phyloP scores from a whole-genome alignment of 2,888 invertebrate genomes.

The Metacarcinus magister region DNA sequence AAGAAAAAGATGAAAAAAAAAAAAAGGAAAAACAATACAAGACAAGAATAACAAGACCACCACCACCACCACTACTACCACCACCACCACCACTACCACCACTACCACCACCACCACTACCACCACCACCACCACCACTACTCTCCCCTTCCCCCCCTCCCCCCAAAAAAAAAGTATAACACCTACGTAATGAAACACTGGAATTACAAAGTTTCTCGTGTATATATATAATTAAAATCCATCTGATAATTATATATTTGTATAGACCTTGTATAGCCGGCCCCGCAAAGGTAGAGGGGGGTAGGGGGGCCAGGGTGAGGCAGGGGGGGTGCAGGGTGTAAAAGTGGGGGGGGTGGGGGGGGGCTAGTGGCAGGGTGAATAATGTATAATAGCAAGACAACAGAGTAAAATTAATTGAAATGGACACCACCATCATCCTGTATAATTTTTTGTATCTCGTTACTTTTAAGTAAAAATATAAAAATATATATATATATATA shows the following conservation, averaged over 20 bases:
- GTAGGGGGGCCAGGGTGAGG: neutral
- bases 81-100: neutral
- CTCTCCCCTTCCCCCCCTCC: neutral
- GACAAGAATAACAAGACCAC: neutral
- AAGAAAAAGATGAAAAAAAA: neutral
- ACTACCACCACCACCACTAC: neutral
- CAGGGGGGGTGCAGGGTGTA: neutral
- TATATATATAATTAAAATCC: conserved; percentile 71
- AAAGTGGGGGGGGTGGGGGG: neutral
- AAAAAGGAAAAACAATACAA: neutral
- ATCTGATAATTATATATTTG: conserved; percentile 51
- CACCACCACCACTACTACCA: neutral
- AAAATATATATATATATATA: too few species aligned
- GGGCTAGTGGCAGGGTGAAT: neutral
- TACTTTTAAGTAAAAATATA: neutral
- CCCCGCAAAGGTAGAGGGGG: neutral
- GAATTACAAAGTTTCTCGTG: conserved; percentile 46
- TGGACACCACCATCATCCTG: neutral
- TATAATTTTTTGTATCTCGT: neutral
- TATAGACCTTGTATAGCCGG: neutral
- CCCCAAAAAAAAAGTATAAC: neutral
- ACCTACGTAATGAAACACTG: conserved; percentile 23
- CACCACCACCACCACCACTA: neutral
- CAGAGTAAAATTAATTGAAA: neutral
- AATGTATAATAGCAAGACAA: too few species aligned